A percentile compares a stretch with the other conserved stretches of the same genome.
These are phyloP conservation scores for Pagrus major DNA, from an alignment of 2,113 vertebrate genomes.

Conservation along the genomic window DNA sequence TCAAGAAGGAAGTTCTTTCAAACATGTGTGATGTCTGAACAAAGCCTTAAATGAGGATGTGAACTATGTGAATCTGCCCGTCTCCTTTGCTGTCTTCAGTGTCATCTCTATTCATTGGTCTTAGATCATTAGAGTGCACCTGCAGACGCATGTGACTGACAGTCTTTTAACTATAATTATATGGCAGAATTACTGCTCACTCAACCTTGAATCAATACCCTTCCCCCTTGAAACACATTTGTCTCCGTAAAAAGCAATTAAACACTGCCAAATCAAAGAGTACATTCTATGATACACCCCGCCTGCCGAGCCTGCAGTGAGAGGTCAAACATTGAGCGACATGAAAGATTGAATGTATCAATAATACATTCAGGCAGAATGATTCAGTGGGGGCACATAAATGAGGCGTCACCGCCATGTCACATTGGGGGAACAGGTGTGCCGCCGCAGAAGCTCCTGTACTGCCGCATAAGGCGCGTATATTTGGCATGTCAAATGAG, in stretches of 20 bases:
- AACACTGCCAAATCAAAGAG: constrained; percentile 67
- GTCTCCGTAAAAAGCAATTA: constrained; percentile 67
- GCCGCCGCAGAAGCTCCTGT: constrained; percentile 56
- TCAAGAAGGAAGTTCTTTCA: not conserved
- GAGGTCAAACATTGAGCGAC: constrained; percentile 72
- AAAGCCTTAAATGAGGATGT: constrained; percentile 11
- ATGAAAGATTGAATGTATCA: constrained; percentile 77
- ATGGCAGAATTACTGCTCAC: constrained; percentile 52
- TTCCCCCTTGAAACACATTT: constrained; percentile 48
- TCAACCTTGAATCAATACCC: constrained; percentile 66
- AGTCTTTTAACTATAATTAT: constrained; percentile 51
- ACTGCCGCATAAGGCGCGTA: constrained; percentile 59
- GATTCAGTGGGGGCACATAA: constrained; percentile 65
- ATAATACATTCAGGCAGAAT: constrained; percentile 74
- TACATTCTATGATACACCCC: constrained; percentile 50
- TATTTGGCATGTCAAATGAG: constrained; percentile 82
- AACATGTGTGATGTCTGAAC: not conserved
- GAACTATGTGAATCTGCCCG: not conserved
- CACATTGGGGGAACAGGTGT: constrained; percentile 81
- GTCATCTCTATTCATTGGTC: constrained; percentile 36
- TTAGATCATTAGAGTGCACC: constrained; percentile 51
- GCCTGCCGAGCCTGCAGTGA: constrained; percentile 30
- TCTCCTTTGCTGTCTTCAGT: constrained; percentile 13
- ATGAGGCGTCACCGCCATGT: constrained; percentile 72
- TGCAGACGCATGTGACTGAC: constrained; percentile 57